These are phyloP conservation scores for Anthopleura xanthogrammica DNA, from an alignment of 92 coral and sea anemone genomes.

Conservation along the genomic window DNA sequence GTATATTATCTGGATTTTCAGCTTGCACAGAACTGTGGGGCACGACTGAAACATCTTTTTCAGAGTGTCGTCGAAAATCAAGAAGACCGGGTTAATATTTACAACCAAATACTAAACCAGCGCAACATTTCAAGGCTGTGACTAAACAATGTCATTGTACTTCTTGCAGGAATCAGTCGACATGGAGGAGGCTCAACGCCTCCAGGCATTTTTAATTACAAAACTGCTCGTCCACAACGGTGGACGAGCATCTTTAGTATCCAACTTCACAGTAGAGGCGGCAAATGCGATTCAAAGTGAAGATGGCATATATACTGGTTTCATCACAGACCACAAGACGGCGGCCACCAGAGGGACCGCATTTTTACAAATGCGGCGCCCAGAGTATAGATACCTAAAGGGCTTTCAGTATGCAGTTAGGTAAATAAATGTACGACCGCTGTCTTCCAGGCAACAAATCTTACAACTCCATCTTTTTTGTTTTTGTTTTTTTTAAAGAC, in stretches of 20 bases:
- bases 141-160: background rate
- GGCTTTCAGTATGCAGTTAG: background rate
- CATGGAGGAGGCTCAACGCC: background rate
- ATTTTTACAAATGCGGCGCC: slow-evolving; percentile 13
- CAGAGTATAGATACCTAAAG: background rate
- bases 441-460: too few relatives aligned
- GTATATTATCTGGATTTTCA: background rate
- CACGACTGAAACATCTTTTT: background rate
- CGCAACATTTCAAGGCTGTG: background rate
- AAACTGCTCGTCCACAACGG: background rate
- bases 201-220: background rate
- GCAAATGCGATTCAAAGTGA: background rate
- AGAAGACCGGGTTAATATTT: background rate
- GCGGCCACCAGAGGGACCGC: slow-evolving; percentile 1
- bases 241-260: background rate
- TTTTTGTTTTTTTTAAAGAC: background rate
- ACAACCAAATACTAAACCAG: background rate
- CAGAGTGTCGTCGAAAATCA: background rate
- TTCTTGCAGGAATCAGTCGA: background rate
- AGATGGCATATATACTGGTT: background rate
- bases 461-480: background rate
- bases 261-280: background rate
- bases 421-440: background rate
- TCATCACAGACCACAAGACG: slow-evolving; percentile 7
- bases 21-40: slow-evolving; percentile 6